A percentile compares a stretch with the other conserved stretches of the same genome.
Conservation (phyloP, 2,113 vertebrate species). For the Petrocephalus microphthalmus region DNA sequence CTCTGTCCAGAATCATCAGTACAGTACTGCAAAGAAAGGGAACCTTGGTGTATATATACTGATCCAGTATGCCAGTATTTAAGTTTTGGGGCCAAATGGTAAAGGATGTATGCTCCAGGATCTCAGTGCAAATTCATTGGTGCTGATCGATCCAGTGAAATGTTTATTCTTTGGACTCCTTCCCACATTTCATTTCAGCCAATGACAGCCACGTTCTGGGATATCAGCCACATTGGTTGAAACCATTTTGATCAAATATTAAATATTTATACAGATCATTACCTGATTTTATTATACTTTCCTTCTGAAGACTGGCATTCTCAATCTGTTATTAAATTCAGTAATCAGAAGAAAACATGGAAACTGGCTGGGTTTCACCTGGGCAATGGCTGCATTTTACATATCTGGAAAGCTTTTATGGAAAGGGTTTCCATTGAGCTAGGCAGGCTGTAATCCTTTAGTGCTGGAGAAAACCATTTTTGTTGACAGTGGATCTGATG, state of each 20-base stretch:
- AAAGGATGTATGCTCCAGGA: not conserved
- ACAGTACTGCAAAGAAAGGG: not conserved
- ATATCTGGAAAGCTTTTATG: not conserved
- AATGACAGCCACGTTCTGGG: not conserved
- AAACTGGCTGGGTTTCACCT: not conserved
- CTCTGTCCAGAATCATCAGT: not conserved
- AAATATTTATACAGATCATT: conserved; percentile 8
- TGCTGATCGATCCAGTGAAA: not conserved
- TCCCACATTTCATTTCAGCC: not conserved
- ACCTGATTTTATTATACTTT: not conserved
- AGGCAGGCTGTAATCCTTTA: not conserved
- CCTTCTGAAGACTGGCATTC: not conserved
- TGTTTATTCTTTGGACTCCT: not conserved
- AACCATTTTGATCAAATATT: not conserved
- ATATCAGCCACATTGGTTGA: not conserved
- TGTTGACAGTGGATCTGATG: not conserved
- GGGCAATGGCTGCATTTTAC: not conserved
- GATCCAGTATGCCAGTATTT: not conserved
- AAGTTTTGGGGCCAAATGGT: not conserved
- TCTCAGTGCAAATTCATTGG: not conserved
- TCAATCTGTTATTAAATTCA: not conserved
- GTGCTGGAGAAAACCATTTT: not conserved
- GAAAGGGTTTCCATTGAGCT: not conserved
- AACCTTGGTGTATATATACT: not conserved
- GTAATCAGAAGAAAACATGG: not conserved